Conservation (phyloP, 2,888 invertebrate genomes). For the Heliconius cydno region DNA sequence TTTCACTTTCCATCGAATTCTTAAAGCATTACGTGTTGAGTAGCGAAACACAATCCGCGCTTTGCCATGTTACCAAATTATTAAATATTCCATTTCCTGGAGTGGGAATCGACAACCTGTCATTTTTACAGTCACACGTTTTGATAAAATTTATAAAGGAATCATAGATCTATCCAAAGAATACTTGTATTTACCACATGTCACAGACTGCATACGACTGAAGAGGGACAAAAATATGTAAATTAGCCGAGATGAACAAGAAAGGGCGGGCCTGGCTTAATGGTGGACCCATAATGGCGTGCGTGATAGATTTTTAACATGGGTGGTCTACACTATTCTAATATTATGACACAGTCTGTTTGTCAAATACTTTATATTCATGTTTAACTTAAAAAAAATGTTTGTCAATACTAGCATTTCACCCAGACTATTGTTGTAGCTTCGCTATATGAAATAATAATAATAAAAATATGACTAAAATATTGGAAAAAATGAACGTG, state of each 20-base stretch:
- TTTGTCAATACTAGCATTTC: neutral
- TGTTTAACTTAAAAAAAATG: neutral
- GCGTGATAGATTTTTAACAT: conserved; percentile 68
- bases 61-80: no score
- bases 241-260: conserved; percentile 75
- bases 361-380: conserved; percentile 19
- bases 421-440: neutral
- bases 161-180: neutral
- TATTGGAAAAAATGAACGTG: no score
- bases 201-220: conserved; percentile 40
- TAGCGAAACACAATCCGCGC: no score
- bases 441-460: no score
- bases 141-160: conserved; percentile 3
- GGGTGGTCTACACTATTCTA: conserved; percentile 68
- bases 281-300: conserved; percentile 70
- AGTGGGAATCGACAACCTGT: no score
- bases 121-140: neutral
- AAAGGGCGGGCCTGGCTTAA: conserved; percentile 69
- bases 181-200: neutral
- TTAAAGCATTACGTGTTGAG: no score
- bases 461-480: no score
- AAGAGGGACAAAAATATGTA: conserved; percentile 69
- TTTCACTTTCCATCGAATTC: no score
- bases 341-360: conserved; percentile 55
- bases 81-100: no score